A percentile compares a stretch with the other conserved stretches of the same genome.
Evolutionary conservation across 2,888 invertebrate genomes (phyloP).

Genomic region (Piscicola geometra): DNA sequence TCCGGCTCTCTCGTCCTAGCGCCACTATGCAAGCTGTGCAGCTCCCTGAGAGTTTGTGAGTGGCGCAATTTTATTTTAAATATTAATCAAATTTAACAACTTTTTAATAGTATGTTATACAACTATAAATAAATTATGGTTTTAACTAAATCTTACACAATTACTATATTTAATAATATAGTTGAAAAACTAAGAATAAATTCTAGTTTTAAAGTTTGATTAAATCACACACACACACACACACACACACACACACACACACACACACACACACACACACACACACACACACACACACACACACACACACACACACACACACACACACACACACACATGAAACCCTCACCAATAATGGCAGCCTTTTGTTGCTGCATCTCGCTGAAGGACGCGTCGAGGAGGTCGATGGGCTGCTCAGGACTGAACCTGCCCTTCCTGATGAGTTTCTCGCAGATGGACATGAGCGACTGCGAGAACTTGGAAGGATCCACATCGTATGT

Average conservation of each 20-base stretch:
- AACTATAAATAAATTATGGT: not conserved
- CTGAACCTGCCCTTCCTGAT: slow-evolving; percentile 78
- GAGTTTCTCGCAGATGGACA: slow-evolving; percentile 88
- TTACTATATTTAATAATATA: no score
- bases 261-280: no score
- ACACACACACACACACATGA: no score
- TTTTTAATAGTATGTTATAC: no score
- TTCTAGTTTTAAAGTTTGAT: not conserved
- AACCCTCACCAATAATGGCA: slow-evolving; percentile 86
- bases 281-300: no score
- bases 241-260: no score
- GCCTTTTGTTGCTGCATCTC: slow-evolving; percentile 86
- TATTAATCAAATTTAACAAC: no score
- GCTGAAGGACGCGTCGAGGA: slow-evolving; percentile 84
- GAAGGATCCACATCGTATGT: slow-evolving; percentile 96
- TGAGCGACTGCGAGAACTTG: slow-evolving; percentile 85
- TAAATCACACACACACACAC: no score
- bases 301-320: no score
- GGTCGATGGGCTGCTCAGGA: slow-evolving; percentile 74
- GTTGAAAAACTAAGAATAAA: not conserved
- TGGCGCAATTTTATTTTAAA: no score
- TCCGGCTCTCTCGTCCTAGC: slow-evolving; percentile 79
- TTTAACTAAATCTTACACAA: no score
- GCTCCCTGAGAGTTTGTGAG: slow-evolving; percentile 69
- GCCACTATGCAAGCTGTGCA: slow-evolving; percentile 96